These are phyloP conservation scores for Catostomus latipinnis DNA, from an alignment of 2,797 vertebrate species.

Conservation along the genomic window DNA sequence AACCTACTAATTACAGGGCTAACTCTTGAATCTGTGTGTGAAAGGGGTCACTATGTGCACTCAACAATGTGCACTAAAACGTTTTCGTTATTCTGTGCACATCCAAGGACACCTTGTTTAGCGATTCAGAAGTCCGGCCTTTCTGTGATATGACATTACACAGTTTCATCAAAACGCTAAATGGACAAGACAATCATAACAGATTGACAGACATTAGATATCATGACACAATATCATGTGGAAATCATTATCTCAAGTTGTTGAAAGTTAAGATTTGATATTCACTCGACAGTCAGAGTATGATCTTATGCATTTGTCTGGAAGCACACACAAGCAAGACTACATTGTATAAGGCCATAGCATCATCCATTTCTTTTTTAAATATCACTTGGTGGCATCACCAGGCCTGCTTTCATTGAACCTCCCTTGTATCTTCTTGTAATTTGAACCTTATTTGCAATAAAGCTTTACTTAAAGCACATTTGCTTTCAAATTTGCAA, in stretches of 20 bases:
- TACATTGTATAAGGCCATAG: neutral
- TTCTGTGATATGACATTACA: neutral
- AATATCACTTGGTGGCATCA: neutral
- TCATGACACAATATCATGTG: slow-evolving; percentile 15
- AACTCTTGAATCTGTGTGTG: slow-evolving; percentile 9
- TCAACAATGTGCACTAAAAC: neutral
- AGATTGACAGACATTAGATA: neutral
- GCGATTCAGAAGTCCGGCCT: neutral
- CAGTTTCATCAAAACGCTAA: neutral
- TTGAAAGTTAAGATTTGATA: neutral
- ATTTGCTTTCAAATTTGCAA: slow-evolving; percentile 31
- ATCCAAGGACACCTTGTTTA: slow-evolving; percentile 24
- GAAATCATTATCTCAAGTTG: neutral
- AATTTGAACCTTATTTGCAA: neutral
- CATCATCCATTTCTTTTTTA: neutral
- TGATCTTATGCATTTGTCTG: neutral
- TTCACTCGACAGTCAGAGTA: neutral
- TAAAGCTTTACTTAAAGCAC: slow-evolving; percentile 7
- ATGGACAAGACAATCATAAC: neutral
- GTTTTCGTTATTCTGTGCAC: too few species aligned
- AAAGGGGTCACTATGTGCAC: neutral
- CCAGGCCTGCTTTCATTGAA: neutral
- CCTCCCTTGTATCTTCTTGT: neutral
- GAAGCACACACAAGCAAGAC: too few species aligned
- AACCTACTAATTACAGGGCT: slow-evolving; percentile 30